These are phyloP conservation scores for Spinibarbus caldwelli DNA, from an alignment of 2,797 vertebrate species.

Conservation along the genomic window DNA sequence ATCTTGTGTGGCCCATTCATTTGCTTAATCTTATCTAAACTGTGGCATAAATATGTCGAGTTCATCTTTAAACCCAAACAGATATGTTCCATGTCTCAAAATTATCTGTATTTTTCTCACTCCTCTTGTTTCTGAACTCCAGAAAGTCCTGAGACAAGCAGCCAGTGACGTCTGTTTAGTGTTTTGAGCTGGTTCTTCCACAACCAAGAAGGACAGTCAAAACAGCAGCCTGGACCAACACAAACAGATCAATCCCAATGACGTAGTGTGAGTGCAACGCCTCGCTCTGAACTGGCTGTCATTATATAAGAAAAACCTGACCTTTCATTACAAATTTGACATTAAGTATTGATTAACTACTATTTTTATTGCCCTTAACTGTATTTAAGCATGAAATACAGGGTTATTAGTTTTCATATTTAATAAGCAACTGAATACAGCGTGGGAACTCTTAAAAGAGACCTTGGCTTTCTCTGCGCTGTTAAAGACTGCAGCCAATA, in stretches of 20 bases:
- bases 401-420: not conserved
- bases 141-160: slow-evolving; percentile 11
- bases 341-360: not conserved
- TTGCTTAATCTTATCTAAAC: slow-evolving; percentile 18
- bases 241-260: slow-evolving; percentile 56
- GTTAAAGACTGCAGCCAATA: not conserved
- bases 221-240: slow-evolving; percentile 54
- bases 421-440: not conserved
- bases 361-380: not conserved
- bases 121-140: slow-evolving; percentile 28
- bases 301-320: slow-evolving; percentile 13
- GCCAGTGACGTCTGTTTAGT: slow-evolving; percentile 51
- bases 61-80: slow-evolving; percentile 14
- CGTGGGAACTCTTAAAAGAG: not conserved
- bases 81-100: slow-evolving; percentile 10
- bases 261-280: slow-evolving; percentile 29
- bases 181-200: slow-evolving; percentile 52
- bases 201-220: slow-evolving; percentile 60
- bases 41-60: not conserved
- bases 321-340: not conserved
- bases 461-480: not conserved
- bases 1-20: not conserved
- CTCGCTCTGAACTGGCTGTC: not conserved
- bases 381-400: not conserved
- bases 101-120: slow-evolving; percentile 25